Base-by-base conservation (phyloP, 1,140 invertebrate species). In the Philopotamus ludificatus region DNA sequence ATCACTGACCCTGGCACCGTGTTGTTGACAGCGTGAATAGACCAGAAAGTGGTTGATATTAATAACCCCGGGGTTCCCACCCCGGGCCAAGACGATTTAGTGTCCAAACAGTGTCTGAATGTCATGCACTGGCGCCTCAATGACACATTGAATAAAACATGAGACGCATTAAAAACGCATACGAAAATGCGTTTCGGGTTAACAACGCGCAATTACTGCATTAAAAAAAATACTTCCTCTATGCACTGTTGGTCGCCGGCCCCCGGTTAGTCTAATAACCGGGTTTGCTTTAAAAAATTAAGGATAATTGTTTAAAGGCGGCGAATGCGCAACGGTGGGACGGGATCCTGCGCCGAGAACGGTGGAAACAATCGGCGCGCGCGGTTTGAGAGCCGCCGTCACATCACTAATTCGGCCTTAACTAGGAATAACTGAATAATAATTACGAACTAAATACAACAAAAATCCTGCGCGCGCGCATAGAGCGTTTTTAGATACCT, bases 371-470 rank as follows among this genome's bases (percentile, higher is more conserved):
- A 44, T 42, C 25, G 39, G n/a, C 39, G 22, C 21, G n/a, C n/a
- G 26, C n/a, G n/a, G n/a, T n/a, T n/a, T 57, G 62, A 49, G n/a
- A n/a, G 50, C 4, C 4, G 28, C 28, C 12, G 12, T 4, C 59
- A 34, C 66, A n/a, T 20, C 25, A 67, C 66, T 67, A 67, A 67
- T 67, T 60, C 54, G 47, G 22, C 66, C 55, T 51, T 57, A 50
- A 67, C 60, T 63, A 41, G 51, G 66, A 67, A 67, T 67, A 67
- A 67, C 59, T 67, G 66, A 67, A 67, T 67, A 67, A 58, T 63
- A 62, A 67, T 67, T 50, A 63, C 26, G 39, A 18, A 26, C 22
- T 55, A 26, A 18, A 41, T 63, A 41, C 18, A 57, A 53, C 50
- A 60, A 61, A 66, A 53, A 53, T 53, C 23, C 10, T 12, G 20